phyloP scores from a whole-genome alignment of 2,888 invertebrate species.

The Chironomus tentans region DNA sequence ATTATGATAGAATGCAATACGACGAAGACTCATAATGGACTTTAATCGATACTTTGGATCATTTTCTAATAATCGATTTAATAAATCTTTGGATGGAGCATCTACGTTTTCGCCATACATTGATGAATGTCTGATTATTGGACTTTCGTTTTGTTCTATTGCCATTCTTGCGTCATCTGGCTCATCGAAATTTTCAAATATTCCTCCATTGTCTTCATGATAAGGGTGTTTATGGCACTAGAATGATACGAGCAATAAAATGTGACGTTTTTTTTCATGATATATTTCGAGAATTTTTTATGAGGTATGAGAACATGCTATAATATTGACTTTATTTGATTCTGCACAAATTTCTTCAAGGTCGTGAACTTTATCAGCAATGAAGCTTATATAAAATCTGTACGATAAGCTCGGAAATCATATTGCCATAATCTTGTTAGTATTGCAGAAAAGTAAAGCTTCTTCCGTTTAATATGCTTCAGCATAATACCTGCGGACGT shows the following conservation, averaged over 20 bases:
- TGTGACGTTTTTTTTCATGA: no score
- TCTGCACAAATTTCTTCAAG: not conserved
- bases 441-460: not conserved
- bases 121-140: not conserved
- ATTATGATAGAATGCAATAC: slow-evolving; percentile 36
- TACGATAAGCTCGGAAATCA: not conserved
- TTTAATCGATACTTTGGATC: slow-evolving; percentile 35
- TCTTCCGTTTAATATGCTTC: no score
- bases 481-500: no score
- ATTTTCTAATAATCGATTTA: slow-evolving; percentile 34
- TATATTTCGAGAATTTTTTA: no score
- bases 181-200: slow-evolving; percentile 1
- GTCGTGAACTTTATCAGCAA: not conserved
- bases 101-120: slow-evolving; percentile 30
- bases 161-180: not conserved
- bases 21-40: slow-evolving; percentile 36
- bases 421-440: not conserved
- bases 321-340: not conserved
- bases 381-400: not conserved
- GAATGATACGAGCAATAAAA: not conserved
- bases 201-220: not conserved
- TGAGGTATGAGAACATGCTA: no score
- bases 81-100: slow-evolving; percentile 34
- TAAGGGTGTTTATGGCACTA: not conserved
- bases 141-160: not conserved